Base-by-base conservation (phyloP, 2,888 invertebrate species). In the Ypsolopha sequella region DNA sequence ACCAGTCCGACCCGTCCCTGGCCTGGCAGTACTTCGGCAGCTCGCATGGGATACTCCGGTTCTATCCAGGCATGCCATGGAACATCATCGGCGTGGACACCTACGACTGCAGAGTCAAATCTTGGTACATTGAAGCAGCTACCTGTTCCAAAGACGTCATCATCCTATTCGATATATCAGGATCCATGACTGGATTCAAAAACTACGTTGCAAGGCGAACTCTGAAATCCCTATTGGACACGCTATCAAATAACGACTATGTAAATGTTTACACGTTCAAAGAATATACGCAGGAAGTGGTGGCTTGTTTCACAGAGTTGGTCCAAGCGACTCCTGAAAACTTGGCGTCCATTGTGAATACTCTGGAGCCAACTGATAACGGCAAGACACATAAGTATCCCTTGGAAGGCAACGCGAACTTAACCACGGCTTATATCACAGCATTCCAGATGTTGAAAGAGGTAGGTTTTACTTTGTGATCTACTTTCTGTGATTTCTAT, bases 1-100 rank as follows among this genome's bases (percentile, higher is more conserved):
- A 95, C 68, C 89, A 92, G 57, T 90, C 92, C 0, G 96, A 98
- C 85, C 96, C 97, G 1, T 95, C 96, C 0, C 77, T 98, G 38
- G 93, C 93, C 0, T 99, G 98, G 97, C 99, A 99, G 80, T 98
- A 98, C 78, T 99, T 99, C 75, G 98, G 99, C 35, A 97, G 97
- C 60, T 91, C 95, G 36, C 92, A 94, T 4, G 99, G 99, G 10
- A 93, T 99, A 64, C 89, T 99, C 63, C 87, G 99, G 7, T 95
- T 95, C 69, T 99, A 93, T 84, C 99, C 99, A 50, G 94, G 92
- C 1, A 89, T 92, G 75, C 89, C 90, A 14, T 94, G 94, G 95
- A 80, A 77, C 43, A 65, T 62, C 51, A 66, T 70, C 9, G 60
- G 60, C 9, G 68, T 69, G 0, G 97, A 97, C 71, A 89, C 93